Evolutionary conservation across 2,797 vertebrate species (phyloP), one percentile per base, ranked within the genome.

Genomic region (Anomalospiza imberbis): DNA sequence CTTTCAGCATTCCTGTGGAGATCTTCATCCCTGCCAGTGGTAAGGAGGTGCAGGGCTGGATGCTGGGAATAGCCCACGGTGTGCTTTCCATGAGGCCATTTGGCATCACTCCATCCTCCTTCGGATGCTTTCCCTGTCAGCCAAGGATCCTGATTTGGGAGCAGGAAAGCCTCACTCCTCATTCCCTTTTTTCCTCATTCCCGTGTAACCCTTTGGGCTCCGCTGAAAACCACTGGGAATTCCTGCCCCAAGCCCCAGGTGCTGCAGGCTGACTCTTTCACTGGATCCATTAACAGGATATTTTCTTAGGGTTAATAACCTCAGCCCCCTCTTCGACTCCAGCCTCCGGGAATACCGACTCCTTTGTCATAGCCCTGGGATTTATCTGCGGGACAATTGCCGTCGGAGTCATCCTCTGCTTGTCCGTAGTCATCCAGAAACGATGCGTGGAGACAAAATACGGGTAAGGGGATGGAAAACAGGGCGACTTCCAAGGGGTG

Each of bases 1-100:
- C 98, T 76, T 97, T 98, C 98, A 99, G 99, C 94, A 92, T 97
- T 40, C 98, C 97, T 0, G 96, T 98, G 94, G 94, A 88, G 60
- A 48, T 99, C 79, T 98, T 98, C 93, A 97, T 99, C 95, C 98
- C 98, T 12, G 96, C 90, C 20, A 89, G 96, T 4, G 98, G 99
- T 99, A 55, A 86, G 74, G 65, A 63, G 29, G 8, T 13, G 44
- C 28, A 25, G 68, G 61, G 47, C 11, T 14, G 48, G 31, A 17
- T 19, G 71, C 31, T 32, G 50, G 38, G 45, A 42, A 38, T 45
- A 8, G 4, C 0, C 0, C 53, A 31, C 51, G 31, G 9, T 2
- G 5, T 29, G 67, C 47, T 75, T 31, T 40, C 26, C 21, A 3
- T 29, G 31, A 29, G 25, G 66, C 67, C 3, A 0, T 55, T 75